Evolutionary conservation across 2,797 vertebrate genomes (phyloP), one percentile per base, ranked within the genome.

Genomic region (Stomatorhinus walkeri): DNA sequence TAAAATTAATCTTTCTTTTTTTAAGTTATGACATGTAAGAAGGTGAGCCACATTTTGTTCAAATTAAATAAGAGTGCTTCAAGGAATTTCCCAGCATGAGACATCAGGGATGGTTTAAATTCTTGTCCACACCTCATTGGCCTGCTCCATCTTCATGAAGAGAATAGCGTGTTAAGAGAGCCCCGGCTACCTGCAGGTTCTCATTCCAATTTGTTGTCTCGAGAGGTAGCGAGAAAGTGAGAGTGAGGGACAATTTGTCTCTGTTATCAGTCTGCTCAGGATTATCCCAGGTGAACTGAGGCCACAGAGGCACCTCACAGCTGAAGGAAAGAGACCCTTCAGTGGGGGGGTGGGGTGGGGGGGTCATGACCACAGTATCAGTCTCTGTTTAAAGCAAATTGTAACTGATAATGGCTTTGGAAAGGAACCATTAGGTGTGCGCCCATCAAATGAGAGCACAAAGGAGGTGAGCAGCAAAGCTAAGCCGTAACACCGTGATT

Each of bases 321-420:
- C 87, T 85, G 90, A 90, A 64, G 90, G 88, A 87, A 90, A 87
- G 91, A 91, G 72, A 91, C 94, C 92, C 94, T 94, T 95, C 92
- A 95, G 91, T 92, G 91, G 87, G 90, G 83, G 91, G 91, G 86
- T 92, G 93, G 93, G 91, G 94, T n/a, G 46, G 48, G 93, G 91
- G 94, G 95, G 95, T 94, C 96, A 94, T 85, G 94, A 93, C 95
- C 93, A 93, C 95, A 91, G 90, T 91, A 90, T 96, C 95, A 94
- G 96, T 97, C 97, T 97, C 93, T 94, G 91, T 96, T 96, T 96
- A 96, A 97, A 95, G 96, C 95, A 96, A 96, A 94, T 94, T 91
- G 95, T 93, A 94, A 92, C 94, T 96, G 96, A 96, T 95, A 92
- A 93, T 94, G 93, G 90, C 90, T 93, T 92, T 93, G 93, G 93